Conservation (phyloP, 2,113 vertebrate species). For the Dicrurus megarhynchus region DNA sequence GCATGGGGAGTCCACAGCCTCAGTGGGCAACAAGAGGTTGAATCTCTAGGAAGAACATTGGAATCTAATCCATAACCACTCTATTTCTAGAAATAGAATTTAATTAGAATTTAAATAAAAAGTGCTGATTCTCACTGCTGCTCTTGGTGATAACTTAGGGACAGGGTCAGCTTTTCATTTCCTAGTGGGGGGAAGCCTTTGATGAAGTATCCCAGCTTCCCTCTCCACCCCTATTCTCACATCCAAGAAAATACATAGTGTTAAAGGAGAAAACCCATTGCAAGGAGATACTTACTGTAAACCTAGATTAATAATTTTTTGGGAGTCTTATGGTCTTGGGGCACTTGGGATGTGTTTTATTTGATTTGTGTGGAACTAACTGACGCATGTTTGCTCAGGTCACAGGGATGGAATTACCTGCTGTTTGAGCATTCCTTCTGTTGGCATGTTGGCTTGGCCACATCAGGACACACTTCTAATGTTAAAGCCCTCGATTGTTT, state of each 20-base stretch:
- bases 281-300: constrained; percentile 40
- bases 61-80: constrained; percentile 53
- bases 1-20: not conserved
- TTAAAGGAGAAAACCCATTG: not conserved
- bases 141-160: constrained; percentile 2
- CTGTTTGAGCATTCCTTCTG: not conserved
- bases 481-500: not conserved
- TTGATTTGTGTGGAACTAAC: not conserved
- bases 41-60: not conserved
- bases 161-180: not conserved
- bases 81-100: constrained; percentile 49
- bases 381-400: constrained; percentile 2
- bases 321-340: not conserved
- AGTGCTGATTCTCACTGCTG: constrained; percentile 28
- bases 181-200: not conserved
- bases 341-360: not conserved
- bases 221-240: not conserved
- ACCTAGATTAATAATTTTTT: not conserved
- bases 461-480: not conserved
- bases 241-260: not conserved
- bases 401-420: not conserved
- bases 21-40: not conserved
- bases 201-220: not conserved
- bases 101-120: not conserved
- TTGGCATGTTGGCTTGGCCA: constrained; percentile 32